Evolutionary conservation across 2,888 invertebrate species (phyloP).

Genomic region (Catocala fraxini): DNA sequence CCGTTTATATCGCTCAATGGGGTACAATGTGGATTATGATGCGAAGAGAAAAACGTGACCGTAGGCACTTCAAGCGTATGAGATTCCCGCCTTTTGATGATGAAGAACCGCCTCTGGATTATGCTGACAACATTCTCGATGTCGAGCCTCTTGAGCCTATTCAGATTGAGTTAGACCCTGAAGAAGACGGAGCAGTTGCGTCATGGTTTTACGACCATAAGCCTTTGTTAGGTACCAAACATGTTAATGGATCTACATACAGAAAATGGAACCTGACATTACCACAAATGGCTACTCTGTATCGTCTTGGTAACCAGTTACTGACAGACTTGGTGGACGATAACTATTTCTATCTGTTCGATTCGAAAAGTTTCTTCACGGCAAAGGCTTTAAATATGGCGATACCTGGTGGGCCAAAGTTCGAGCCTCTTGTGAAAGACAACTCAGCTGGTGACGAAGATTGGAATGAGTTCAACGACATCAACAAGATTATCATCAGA

Average conservation of each 20-base stretch:
- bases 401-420: slow-evolving; percentile 99
- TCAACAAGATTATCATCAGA: slow-evolving; percentile 99
- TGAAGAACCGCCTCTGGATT: slow-evolving; percentile 99
- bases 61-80: slow-evolving; percentile 99
- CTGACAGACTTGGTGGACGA: slow-evolving; percentile 99
- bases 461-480: slow-evolving; percentile 99
- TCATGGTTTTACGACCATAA: slow-evolving; percentile 99
- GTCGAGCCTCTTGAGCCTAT: slow-evolving; percentile 99
- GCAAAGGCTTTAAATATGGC: slow-evolving; percentile 99
- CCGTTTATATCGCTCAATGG: slow-evolving; percentile 99
- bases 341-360: slow-evolving; percentile 99
- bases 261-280: slow-evolving; percentile 98
- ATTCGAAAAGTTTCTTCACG: slow-evolving; percentile 99
- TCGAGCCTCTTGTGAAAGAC: slow-evolving; percentile 99
- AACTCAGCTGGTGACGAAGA: slow-evolving; percentile 99
- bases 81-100: slow-evolving; percentile 99
- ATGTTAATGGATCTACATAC: slow-evolving; percentile 98
- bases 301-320: slow-evolving; percentile 98
- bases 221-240: slow-evolving; percentile 96
- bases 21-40: slow-evolving; percentile 99
- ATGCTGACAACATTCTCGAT: slow-evolving; percentile 99
- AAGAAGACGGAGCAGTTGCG: slow-evolving; percentile 96
- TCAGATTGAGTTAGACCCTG: slow-evolving; percentile 98
- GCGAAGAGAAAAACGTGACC: slow-evolving; percentile 99
- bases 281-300: slow-evolving; percentile 99